Conservation (phyloP, 1,140 invertebrate species). For the Metaphire vulgaris region DNA sequence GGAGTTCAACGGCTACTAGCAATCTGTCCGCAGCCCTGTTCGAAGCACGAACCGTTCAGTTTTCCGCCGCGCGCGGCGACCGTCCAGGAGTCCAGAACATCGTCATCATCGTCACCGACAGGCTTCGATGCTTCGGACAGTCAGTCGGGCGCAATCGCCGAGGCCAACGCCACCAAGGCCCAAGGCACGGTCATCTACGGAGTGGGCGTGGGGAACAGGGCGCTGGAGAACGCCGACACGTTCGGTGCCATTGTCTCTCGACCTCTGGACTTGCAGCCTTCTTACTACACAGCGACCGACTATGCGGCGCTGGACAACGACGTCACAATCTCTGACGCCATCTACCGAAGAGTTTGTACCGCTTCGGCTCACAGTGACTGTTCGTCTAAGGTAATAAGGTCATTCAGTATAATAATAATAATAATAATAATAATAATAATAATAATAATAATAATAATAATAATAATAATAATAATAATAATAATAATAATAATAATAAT, state of each 20-base stretch:
- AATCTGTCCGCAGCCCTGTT: background rate
- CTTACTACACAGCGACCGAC: background rate
- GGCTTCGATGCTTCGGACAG: constrained; percentile 3
- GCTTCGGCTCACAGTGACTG: background rate
- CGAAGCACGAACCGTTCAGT: constrained; percentile 11
- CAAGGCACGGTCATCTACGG: background rate
- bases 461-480: too few species aligned
- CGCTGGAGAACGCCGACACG: background rate
- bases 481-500: too few species aligned
- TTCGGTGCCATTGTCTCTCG: background rate
- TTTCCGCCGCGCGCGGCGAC: constrained; percentile 13
- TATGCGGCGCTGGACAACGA: background rate
- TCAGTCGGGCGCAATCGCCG: background rate
- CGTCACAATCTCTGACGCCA: background rate
- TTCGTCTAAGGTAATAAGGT: background rate
- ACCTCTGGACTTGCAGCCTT: background rate
- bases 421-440: background rate
- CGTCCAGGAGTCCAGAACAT: constrained; percentile 16
- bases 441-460: background rate
- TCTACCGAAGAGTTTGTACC: background rate
- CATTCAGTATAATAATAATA: background rate
- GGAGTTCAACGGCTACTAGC: background rate
- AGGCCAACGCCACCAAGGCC: background rate
- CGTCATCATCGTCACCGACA: constrained; percentile 10
- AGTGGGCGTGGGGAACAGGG: background rate